Percentiles rank a stretch among this genome's conserved stretches.
These are phyloP conservation scores for Autographa pulchrina DNA, from an alignment of 2,888 invertebrate species.

Conservation along the genomic window DNA sequence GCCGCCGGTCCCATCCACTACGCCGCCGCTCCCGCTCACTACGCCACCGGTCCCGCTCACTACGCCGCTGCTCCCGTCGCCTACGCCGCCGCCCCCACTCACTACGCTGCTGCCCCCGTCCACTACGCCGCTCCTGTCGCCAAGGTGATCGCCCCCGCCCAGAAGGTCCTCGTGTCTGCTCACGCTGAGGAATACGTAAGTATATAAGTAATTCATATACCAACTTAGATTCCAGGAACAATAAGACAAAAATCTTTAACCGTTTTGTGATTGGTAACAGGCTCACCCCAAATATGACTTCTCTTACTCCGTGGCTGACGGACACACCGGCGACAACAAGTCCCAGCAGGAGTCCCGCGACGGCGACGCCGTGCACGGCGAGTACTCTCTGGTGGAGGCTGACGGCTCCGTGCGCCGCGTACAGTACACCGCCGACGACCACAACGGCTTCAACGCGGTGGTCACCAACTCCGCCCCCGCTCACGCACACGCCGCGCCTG, in stretches of 20 bases:
- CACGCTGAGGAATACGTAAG: slow-evolving; percentile 75
- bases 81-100: slow-evolving; percentile 65
- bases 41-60: slow-evolving; percentile 65
- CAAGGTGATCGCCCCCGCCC: slow-evolving; percentile 64
- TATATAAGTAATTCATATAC: slow-evolving; percentile 15
- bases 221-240: neutral
- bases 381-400: slow-evolving; percentile 82
- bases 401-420: slow-evolving; percentile 89
- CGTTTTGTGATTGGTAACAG: slow-evolving; percentile 61
- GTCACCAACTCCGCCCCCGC: slow-evolving; percentile 79
- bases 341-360: slow-evolving; percentile 89
- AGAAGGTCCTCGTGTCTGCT: slow-evolving; percentile 64
- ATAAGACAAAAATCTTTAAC: neutral
- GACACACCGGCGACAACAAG: slow-evolving; percentile 90
- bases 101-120: slow-evolving; percentile 62
- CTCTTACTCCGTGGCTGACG: slow-evolving; percentile 89
- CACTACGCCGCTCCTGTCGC: slow-evolving; percentile 70
- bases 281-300: slow-evolving; percentile 88
- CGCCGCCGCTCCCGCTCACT: slow-evolving; percentile 64
- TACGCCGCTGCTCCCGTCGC: slow-evolving; percentile 62
- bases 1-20: slow-evolving; percentile 60
- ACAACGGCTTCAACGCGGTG: slow-evolving; percentile 82
- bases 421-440: slow-evolving; percentile 88
- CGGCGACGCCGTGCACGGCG: slow-evolving; percentile 90
- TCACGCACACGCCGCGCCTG: slow-evolving; percentile 66